Percentiles rank a stretch among this genome's conserved stretches.
These are phyloP conservation scores for Peucedramus taeniatus DNA, from an alignment of 2,113 vertebrate genomes.

Conservation along the genomic window DNA sequence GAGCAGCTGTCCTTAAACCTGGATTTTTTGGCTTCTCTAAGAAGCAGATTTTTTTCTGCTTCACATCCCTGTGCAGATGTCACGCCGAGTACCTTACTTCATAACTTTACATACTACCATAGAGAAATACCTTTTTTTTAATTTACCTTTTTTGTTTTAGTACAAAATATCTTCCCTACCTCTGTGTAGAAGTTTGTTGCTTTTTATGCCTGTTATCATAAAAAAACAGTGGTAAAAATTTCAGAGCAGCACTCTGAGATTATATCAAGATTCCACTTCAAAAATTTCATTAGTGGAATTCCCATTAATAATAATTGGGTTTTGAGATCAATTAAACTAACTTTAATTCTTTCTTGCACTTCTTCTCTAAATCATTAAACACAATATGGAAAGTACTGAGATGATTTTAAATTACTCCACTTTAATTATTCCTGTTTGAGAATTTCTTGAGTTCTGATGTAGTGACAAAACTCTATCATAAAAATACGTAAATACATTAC, in stretches of 20 bases:
- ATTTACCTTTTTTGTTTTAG: background rate
- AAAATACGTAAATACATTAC: background rate
- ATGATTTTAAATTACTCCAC: background rate
- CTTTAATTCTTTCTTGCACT: background rate
- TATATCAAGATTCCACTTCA: background rate
- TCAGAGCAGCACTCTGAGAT: background rate
- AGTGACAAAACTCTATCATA: background rate
- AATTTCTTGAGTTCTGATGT: background rate
- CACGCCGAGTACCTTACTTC: background rate
- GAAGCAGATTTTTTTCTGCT: background rate
- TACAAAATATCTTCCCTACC: background rate
- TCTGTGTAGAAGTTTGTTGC: background rate
- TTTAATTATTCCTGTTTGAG: background rate
- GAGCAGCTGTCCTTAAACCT: background rate
- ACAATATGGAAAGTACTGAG: background rate
- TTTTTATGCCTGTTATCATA: background rate
- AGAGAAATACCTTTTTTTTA: accelerated
- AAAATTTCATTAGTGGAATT: background rate
- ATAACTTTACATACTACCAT: background rate
- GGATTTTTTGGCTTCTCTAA: background rate
- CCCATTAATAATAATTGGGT: background rate
- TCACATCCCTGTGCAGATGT: background rate
- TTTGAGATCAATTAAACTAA: background rate
- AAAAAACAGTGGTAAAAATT: background rate
- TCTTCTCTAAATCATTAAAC: background rate